These are phyloP conservation scores for Cheilosia urbana DNA, from an alignment of 2,888 invertebrate genomes.

Conservation along the genomic window DNA sequence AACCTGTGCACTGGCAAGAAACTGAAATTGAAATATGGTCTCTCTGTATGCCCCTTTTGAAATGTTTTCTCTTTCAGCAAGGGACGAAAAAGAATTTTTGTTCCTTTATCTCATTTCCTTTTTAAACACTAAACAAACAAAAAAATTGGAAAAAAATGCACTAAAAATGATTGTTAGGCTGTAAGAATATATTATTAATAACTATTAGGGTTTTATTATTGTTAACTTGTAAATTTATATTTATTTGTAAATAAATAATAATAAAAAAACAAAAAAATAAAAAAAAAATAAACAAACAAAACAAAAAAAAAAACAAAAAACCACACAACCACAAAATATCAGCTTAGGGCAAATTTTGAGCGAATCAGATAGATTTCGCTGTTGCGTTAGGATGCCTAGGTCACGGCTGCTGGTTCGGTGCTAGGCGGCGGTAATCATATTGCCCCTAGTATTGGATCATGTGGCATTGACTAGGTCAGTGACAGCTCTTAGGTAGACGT, in stretches of 20 bases:
- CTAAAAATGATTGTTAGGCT: conserved; percentile 72
- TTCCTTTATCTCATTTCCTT: conserved; percentile 32
- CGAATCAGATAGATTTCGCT: conserved; percentile 28
- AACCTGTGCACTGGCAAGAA: conserved; percentile 53
- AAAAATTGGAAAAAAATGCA: conserved; percentile 44
- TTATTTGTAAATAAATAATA: conserved; percentile 83
- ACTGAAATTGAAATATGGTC: conserved; percentile 61
- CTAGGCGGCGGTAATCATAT: conserved; percentile 20
- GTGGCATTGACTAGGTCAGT: conserved; percentile 43
- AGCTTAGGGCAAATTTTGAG: conserved; percentile 39
- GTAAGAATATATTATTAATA: conserved; percentile 66
- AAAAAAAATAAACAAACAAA: conserved; percentile 78
- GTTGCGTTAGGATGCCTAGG: conserved; percentile 27
- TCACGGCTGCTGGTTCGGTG: conserved; percentile 28
- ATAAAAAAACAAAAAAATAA: conserved; percentile 80
- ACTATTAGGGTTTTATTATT: conserved; percentile 74
- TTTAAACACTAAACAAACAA: conserved; percentile 56
- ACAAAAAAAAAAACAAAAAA: conserved; percentile 76
- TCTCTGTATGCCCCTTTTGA: conserved; percentile 64
- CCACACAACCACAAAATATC: conserved; percentile 48
- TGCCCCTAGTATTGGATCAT: conserved; percentile 19
- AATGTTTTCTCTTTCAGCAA: conserved; percentile 68
- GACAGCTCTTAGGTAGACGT: conserved; percentile 4
- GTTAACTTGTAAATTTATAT: conserved; percentile 79
- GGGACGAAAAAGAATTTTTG: conserved; percentile 22